Base-by-base conservation (phyloP, 2,113 vertebrate genomes). In the Pyxicephalus adspersus region DNA sequence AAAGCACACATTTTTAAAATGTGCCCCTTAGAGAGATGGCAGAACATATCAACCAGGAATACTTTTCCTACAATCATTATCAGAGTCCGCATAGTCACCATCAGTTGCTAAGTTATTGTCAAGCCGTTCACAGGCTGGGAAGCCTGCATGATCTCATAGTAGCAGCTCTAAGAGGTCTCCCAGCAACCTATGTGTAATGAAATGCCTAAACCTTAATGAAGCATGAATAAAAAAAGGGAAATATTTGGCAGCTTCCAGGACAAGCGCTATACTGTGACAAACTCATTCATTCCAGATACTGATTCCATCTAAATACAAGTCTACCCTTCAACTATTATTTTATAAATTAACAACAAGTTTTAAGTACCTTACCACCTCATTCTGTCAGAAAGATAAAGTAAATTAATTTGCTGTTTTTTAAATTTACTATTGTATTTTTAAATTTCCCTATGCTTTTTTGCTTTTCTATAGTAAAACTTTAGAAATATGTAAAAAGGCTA, bases 161-260 rank as follows among this genome's bases (percentile, higher is more conserved):
- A 66, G 55, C 45, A 51, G 76, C 63, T 77, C 38, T 29, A 66
- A 55, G 76, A 66, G 76, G 76, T 77, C 76, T 77, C 76, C 76
- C 76, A 77, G 76, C 76, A 77, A 77, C 76, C 63, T 77, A 50
- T 29, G 63, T 77, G 76, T 66, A 66, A 77, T 77, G 28, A 77
- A 77, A 77, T 77, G 76, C 76, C 76, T 77, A n/a, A 57, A 63
- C 76, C 63, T 31, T 77, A 77, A 77, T 77, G 63, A 77, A 77
- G 76, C 76, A 77, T 77, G 63, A 77, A 77, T 55, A 77, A 64
- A n/a, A n/a, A n/a, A 55, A 34, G 38, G 28, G 75, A 64, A 77
- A 64, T 77, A 77, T 64, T 64, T 77, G 76, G 63, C 45, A 66
- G 75, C 60, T 77, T 65, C 75, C 75, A 65, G 61, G 61, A 54